phyloP scores from a whole-genome alignment of 2,888 invertebrate species.

The Pseudococcus jackbeardsleyi region DNA sequence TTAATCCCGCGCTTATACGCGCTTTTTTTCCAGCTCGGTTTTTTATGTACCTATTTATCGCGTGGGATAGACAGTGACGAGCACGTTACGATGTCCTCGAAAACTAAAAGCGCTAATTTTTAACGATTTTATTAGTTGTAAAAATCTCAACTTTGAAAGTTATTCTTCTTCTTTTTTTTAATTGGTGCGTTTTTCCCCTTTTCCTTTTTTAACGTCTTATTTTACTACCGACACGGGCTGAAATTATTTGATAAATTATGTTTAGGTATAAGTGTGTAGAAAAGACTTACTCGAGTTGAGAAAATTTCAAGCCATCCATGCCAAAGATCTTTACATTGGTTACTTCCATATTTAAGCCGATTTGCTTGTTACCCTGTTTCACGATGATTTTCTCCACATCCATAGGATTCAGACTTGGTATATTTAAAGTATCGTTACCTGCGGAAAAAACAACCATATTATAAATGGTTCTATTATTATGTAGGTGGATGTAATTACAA shows the following conservation, averaged over 20 bases:
- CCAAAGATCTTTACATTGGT: constrained; percentile 41
- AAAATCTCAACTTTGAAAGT: constrained; percentile 17
- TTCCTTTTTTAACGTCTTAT: background rate
- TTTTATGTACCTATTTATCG: constrained; percentile 50
- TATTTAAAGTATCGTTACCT: constrained; percentile 58
- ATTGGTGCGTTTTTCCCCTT: background rate
- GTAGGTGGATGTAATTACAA: constrained; percentile 34
- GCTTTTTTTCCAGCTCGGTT: background rate
- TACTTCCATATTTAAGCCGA: constrained; percentile 52
- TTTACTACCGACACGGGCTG: background rate
- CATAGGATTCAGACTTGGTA: constrained; percentile 55
- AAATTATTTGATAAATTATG: background rate
- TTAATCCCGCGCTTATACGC: background rate
- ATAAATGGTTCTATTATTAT: background rate
- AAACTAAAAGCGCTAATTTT: constrained; percentile 2
- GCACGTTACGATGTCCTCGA: constrained; percentile 1
- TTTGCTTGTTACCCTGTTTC: constrained; percentile 55
- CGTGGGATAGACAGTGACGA: constrained; percentile 17
- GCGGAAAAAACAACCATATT: background rate
- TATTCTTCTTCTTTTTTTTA: background rate
- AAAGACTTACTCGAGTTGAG: constrained; percentile 47
- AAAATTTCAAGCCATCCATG: background rate
- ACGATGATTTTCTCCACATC: background rate
- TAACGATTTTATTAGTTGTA: constrained; percentile 27
- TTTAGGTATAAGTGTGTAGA: background rate